Evolutionary conservation across 1,140 invertebrate genomes (phyloP).

Genomic region (Zaprionus camerounensis): DNA sequence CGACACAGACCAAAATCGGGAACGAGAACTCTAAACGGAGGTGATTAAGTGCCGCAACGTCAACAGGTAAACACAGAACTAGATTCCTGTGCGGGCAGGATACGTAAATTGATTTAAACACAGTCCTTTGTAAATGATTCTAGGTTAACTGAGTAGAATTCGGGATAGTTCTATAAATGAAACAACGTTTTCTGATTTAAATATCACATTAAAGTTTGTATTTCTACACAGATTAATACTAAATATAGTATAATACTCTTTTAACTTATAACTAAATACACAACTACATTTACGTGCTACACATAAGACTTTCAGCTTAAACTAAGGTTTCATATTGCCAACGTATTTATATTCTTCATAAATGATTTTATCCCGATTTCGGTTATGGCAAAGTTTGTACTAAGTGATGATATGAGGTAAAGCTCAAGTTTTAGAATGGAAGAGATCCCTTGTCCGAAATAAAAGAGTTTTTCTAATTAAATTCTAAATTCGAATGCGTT

Average conservation of each 20-base stretch:
- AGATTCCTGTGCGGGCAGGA: conserved; percentile 40
- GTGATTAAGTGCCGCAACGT: conserved; percentile 72
- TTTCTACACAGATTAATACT: conserved; percentile 60
- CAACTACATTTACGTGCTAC: conserved; percentile 14
- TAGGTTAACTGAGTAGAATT: not conserved
- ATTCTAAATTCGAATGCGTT: not conserved
- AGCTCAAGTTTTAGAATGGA: conserved; percentile 19
- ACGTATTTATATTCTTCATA: conserved; percentile 31
- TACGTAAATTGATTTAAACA: conserved; percentile 70
- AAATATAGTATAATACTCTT: conserved; percentile 6
- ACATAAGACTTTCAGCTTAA: conserved; percentile 8
- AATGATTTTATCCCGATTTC: conserved; percentile 5
- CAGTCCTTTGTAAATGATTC: conserved; percentile 51
- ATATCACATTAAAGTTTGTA: conserved; percentile 71
- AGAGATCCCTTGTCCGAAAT: conserved; percentile 9
- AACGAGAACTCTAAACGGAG: conserved; percentile 43
- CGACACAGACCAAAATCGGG: conserved; percentile 41
- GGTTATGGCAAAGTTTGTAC: conserved; percentile 39
- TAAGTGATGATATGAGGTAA: conserved; percentile 25
- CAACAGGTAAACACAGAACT: conserved; percentile 68
- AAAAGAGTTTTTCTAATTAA: not conserved
- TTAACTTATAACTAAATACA: not conserved
- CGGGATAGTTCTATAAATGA: not conserved
- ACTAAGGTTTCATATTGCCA: not conserved
- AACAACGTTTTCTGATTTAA: conserved; percentile 39